phyloP scores from a whole-genome alignment of 2,888 invertebrate genomes.

The Morpho deidamia region DNA sequence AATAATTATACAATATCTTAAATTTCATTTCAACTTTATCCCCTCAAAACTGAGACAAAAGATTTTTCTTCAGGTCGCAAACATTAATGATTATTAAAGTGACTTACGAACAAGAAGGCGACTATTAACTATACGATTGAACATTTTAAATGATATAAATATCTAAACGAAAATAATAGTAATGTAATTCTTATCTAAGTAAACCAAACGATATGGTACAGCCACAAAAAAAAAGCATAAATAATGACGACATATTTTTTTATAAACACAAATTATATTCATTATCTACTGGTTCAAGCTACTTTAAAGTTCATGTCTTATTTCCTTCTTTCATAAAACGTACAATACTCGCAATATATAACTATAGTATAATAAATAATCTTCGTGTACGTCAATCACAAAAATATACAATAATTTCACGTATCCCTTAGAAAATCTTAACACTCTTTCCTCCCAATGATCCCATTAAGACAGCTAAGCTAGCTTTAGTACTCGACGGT shows the following conservation, averaged over 20 bases:
- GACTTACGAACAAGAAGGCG: neutral
- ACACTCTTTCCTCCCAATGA: neutral
- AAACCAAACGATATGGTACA: too few relatives aligned
- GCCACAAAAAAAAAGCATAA: too few relatives aligned
- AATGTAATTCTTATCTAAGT: too few relatives aligned
- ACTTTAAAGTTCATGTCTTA: too few relatives aligned
- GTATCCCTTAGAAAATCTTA: neutral
- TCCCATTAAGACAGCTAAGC: conserved; percentile 10
- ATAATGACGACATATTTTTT: too few relatives aligned
- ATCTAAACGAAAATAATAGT: too few relatives aligned
- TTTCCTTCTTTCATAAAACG: too few relatives aligned
- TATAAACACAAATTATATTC: too few relatives aligned
- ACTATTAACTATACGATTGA: too few relatives aligned
- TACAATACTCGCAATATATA: too few relatives aligned
- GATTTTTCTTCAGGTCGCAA: conserved; percentile 1
- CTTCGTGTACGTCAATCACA: neutral
- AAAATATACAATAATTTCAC: neutral
- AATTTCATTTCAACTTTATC: conserved; percentile 69
- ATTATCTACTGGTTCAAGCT: too few relatives aligned
- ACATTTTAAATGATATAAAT: too few relatives aligned
- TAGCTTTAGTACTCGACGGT: conserved; percentile 64
- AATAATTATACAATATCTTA: conserved; percentile 66
- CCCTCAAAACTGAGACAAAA: conserved; percentile 30
- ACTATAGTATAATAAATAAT: neutral
- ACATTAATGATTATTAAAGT: neutral